These are phyloP conservation scores for Avahi laniger DNA, from an alignment of 2,797 vertebrate genomes.

Conservation along the genomic window DNA sequence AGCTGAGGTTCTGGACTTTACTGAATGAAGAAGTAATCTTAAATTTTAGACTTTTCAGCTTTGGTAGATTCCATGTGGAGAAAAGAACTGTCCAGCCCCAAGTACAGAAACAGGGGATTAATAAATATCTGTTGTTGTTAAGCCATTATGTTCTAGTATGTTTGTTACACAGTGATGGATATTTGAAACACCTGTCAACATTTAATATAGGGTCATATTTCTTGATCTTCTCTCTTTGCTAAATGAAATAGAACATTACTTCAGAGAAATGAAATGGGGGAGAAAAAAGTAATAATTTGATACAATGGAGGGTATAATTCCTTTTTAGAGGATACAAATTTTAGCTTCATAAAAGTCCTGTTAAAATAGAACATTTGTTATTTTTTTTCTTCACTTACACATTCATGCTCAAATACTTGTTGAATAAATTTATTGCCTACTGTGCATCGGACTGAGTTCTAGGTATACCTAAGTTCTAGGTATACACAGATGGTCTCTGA, in stretches of 20 bases:
- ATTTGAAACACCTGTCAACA: background rate
- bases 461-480: background rate
- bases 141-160: background rate
- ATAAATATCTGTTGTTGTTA: background rate
- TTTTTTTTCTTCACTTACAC: background rate
- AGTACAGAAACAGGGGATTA: background rate
- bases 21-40: background rate
- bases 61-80: background rate
- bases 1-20: background rate
- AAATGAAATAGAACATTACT: background rate
- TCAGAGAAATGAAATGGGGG: conserved; percentile 31
- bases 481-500: background rate
- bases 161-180: background rate
- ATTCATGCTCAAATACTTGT: background rate
- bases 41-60: background rate
- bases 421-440: background rate
- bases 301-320: background rate
- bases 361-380: background rate
- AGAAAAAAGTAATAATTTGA: background rate
- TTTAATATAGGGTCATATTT: background rate
- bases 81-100: background rate
- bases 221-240: background rate
- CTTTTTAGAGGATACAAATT: background rate
- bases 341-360: background rate
- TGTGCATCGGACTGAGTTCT: background rate